Base-by-base conservation (phyloP, 2,113 vertebrate species). In the Heptranchias perlo region DNA sequence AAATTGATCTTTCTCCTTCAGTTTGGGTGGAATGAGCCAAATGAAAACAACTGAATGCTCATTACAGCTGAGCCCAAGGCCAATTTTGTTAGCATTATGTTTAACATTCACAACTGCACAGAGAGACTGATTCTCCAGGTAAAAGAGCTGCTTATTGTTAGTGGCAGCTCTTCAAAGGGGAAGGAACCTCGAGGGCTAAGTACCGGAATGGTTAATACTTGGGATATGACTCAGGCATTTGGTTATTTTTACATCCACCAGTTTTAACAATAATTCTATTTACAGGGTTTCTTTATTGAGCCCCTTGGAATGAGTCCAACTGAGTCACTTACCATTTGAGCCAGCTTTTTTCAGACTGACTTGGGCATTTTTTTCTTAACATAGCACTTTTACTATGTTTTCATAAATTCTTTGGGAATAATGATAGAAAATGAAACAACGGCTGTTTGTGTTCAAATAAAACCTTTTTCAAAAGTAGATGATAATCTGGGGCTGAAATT, bases 41-140 rank as follows among this genome's bases (percentile, higher is more conserved):
- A 65, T 64, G 44, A 94, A 89, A 94, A 62, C n/a, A 65, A 39
- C 21, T 86, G 23, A 86, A 8, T 65, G 13, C 92, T 21, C 21
- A 91, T 58, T 54, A 91, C 31, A 91, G n/a, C 6, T 94, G 58
- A 94, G 92, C 92, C n/a, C 92, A 94, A 39, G 61, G 92, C n/a
- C 62, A 94, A 44, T 62, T 94, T 65, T 65, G n/a, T 94, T 94
- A 8, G 39, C 8, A 47, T 18, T 65, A 23, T 65, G 18, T 39
- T 4, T 65, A 64, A 94, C 21, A 64, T 94, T 94, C 61, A 23
- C 61, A 39, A 25, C 21, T 31, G n/a, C 7, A 44, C 4, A 62
- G 91, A 93, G 91, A 0, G 25, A 87, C 52, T 89, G 86, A 44
- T 0, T 91, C 58, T 94, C n/a, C 39, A 23, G 61, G 61, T 39